Evolutionary conservation across 2,113 vertebrate genomes (phyloP).

Genomic region (Paradoxurus hermaphroditus): DNA sequence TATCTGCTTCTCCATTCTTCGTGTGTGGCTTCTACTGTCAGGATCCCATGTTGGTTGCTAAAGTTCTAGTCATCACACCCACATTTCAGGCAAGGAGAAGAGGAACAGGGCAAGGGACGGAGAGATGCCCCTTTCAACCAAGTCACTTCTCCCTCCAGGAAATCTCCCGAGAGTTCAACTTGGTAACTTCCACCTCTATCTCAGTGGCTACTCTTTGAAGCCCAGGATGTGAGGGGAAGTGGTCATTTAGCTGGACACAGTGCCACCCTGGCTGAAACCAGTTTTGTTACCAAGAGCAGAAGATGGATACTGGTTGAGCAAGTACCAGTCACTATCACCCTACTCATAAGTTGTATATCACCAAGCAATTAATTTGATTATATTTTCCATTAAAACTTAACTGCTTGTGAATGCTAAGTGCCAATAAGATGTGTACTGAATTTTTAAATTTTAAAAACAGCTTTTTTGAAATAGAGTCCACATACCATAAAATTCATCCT

Average conservation of each 20-base stretch:
- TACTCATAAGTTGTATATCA: not conserved
- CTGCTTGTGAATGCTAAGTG: not conserved
- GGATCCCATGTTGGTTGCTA: not conserved
- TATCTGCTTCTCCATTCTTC: not conserved
- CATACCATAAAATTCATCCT: not conserved
- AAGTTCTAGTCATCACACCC: not conserved
- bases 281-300: not conserved
- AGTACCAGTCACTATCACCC: not conserved
- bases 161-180: not conserved
- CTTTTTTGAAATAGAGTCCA: not conserved
- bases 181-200: not conserved
- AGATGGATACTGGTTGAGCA: not conserved
- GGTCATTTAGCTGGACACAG: not conserved
- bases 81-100: not conserved
- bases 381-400: not conserved
- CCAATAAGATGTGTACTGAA: not conserved
- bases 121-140: not conserved
- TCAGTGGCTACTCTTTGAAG: not conserved
- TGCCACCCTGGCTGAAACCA: not conserved
- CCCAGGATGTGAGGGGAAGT: not conserved
- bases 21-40: not conserved
- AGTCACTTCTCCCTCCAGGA: not conserved
- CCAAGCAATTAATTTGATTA: not conserved
- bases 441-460: not conserved
- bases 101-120: not conserved